phyloP scores from a whole-genome alignment of 2,797 vertebrate species.

The Triplophysa yarkandensis region DNA sequence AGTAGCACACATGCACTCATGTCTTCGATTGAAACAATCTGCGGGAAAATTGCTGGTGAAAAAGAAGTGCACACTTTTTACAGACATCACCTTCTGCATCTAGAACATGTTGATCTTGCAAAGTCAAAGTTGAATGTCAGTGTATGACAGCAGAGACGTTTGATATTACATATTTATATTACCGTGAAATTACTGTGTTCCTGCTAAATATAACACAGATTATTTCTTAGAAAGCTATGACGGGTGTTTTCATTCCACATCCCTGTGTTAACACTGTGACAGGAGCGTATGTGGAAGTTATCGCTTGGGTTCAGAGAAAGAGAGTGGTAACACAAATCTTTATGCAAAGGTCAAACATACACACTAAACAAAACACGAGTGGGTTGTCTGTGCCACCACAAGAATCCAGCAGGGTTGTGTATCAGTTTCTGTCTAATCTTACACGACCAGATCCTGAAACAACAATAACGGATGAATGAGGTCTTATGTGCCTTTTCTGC shows the following conservation, averaged over 20 bases:
- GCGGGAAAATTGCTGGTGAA: neutral
- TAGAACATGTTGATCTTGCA: neutral
- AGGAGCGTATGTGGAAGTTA: conserved; percentile 15
- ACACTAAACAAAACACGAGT: neutral
- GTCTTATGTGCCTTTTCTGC: neutral
- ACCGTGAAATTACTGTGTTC: neutral
- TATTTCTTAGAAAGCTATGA: neutral
- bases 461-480: neutral
- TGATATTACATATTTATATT: neutral
- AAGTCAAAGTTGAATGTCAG: neutral
- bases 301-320: neutral
- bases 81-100: neutral
- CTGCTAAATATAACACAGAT: neutral
- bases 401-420: neutral
- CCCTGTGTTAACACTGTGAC: neutral
- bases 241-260: neutral
- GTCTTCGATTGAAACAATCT: conserved; percentile 17
- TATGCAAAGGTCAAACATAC: conserved; percentile 29
- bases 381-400: neutral
- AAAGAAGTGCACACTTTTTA: neutral
- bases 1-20: conserved; percentile 21
- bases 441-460: neutral
- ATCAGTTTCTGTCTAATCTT: neutral
- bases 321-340: conserved; percentile 31
- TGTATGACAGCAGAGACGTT: neutral